phyloP scores from a whole-genome alignment of 2,888 invertebrate genomes.

The Drosophila rellima region DNA sequence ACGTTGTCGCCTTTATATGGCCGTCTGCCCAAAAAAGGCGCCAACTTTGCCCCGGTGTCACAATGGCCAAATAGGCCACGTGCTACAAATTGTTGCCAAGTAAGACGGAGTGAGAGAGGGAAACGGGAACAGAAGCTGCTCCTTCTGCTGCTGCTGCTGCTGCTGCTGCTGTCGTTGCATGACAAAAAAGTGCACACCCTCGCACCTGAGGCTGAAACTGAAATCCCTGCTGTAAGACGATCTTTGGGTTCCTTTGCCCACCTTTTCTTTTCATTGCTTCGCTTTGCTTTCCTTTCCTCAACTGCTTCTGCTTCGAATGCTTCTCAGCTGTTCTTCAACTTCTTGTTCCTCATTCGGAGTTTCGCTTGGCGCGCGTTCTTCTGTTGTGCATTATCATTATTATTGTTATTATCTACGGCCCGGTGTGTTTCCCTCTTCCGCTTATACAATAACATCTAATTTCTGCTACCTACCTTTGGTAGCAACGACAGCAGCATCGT shows the following conservation, averaged over 20 bases:
- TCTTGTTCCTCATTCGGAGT: slow-evolving; percentile 21
- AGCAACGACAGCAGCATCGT: slow-evolving; percentile 43
- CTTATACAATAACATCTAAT: slow-evolving; percentile 82
- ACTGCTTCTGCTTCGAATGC: slow-evolving; percentile 32
- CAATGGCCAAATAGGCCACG: slow-evolving; percentile 76
- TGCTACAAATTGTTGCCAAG: slow-evolving; percentile 71
- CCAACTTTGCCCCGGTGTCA: slow-evolving; percentile 69
- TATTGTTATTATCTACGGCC: slow-evolving; percentile 82
- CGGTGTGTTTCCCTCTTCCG: slow-evolving; percentile 78
- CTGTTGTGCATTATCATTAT: slow-evolving; percentile 61
- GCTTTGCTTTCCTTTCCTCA: neutral
- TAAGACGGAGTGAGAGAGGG: slow-evolving; percentile 7
- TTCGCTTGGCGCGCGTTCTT: slow-evolving; percentile 64
- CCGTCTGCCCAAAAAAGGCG: slow-evolving; percentile 74
- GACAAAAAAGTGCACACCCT: slow-evolving; percentile 73
- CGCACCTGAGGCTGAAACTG: slow-evolving; percentile 75
- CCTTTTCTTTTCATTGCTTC: neutral
- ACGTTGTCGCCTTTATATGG: slow-evolving; percentile 48
- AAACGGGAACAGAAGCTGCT: slow-evolving; percentile 38
- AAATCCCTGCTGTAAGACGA: slow-evolving; percentile 71
- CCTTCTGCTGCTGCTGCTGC: slow-evolving; percentile 32
- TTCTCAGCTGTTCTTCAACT: slow-evolving; percentile 57
- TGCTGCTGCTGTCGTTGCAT: slow-evolving; percentile 47
- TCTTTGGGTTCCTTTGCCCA: slow-evolving; percentile 47
- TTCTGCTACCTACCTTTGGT: slow-evolving; percentile 67